Conservation (phyloP, 2,888 invertebrate genomes). For the Exocentrus adspersus region DNA sequence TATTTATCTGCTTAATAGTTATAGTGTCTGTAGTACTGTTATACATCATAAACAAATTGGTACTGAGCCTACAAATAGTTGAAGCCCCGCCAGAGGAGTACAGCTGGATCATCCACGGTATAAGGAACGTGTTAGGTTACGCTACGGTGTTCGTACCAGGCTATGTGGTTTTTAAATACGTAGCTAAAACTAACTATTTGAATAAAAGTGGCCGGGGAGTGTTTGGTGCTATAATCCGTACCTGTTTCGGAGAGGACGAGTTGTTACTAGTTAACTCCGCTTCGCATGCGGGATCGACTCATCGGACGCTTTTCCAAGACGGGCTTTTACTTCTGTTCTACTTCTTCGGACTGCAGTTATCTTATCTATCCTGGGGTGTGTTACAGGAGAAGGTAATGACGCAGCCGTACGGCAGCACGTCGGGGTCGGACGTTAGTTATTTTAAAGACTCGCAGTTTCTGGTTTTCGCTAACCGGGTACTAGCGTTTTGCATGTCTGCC, state of each 20-base stretch:
- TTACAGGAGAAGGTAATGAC: constrained; percentile 99
- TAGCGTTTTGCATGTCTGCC: constrained; percentile 82
- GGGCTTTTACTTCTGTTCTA: constrained; percentile 76
- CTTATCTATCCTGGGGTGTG: constrained; percentile 95
- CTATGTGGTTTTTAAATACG: constrained; percentile 83
- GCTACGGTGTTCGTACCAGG: constrained; percentile 89
- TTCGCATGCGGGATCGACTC: constrained; percentile 27
- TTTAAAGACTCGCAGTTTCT: constrained; percentile 97
- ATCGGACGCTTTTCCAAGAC: constrained; percentile 68
- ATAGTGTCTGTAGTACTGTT: constrained; percentile 41
- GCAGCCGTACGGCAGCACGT: constrained; percentile 72
- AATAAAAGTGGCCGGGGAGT: constrained; percentile 73
- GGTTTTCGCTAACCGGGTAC: constrained; percentile 93
- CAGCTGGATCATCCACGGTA: constrained; percentile 80
- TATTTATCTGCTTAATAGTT: constrained; percentile 56
- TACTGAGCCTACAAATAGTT: constrained; percentile 57
- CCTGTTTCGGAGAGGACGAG: constrained; percentile 68
- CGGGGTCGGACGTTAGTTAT: constrained; percentile 69
- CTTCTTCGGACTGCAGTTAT: constrained; percentile 87
- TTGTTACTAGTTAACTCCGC: constrained; percentile 53
- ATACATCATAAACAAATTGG: constrained; percentile 55
- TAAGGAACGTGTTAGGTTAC: constrained; percentile 87
- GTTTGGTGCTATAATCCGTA: constrained; percentile 63
- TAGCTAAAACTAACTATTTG: constrained; percentile 80
- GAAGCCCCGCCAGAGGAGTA: constrained; percentile 67